phyloP scores from a whole-genome alignment of 1,140 invertebrate genomes.

The Homarus americanus region DNA sequence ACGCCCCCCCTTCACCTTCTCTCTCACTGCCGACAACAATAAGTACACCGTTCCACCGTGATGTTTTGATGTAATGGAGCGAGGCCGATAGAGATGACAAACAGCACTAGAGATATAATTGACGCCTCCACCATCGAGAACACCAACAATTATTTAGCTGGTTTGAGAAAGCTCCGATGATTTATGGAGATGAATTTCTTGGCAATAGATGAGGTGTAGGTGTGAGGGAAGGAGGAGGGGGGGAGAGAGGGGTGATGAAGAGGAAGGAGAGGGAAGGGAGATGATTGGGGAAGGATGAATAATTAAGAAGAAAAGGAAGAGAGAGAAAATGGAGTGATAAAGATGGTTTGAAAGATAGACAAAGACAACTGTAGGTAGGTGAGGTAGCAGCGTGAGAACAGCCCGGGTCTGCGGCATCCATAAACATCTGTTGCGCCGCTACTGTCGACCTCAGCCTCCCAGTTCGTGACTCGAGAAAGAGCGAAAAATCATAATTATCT shows the following conservation, averaged over 20 bases:
- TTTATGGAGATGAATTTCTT: background rate
- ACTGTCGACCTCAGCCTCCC: conserved; percentile 56
- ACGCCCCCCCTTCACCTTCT: background rate
- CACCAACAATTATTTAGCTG: background rate
- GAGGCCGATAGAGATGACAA: conserved; percentile 23
- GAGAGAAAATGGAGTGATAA: too few species aligned
- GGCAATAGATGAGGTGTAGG: background rate
- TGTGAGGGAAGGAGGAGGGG: background rate
- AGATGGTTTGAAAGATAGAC: background rate
- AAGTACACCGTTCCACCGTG: background rate
- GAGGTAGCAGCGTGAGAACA: conserved; percentile 36
- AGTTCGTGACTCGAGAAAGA: conserved; percentile 53
- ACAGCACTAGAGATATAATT: background rate
- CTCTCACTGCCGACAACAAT: background rate
- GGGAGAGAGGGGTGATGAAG: conserved; percentile 7
- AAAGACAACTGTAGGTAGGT: background rate
- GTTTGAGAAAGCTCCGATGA: background rate
- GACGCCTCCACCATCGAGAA: background rate
- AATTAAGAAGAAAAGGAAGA: background rate
- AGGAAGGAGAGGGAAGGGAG: conserved; percentile 18
- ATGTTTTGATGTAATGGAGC: conserved; percentile 8
- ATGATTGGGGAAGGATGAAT: background rate
- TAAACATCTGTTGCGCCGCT: conserved; percentile 58
- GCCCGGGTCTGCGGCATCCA: background rate
- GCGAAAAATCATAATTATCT: conserved; percentile 60